phyloP scores from a whole-genome alignment of 2,888 invertebrate species.

The Pyralis farinalis region DNA sequence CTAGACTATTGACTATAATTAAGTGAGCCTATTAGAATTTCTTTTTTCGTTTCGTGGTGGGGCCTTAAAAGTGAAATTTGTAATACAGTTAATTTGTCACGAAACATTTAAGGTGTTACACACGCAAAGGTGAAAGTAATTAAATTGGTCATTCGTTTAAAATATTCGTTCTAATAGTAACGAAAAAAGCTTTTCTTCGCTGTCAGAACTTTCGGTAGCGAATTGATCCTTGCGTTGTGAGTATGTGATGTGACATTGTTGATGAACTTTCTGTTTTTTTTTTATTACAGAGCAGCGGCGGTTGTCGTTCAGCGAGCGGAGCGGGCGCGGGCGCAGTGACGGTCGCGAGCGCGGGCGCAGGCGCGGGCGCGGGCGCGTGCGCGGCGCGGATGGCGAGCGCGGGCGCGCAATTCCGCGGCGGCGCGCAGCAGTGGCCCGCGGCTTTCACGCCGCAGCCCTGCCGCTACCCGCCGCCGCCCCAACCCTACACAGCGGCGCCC shows the following conservation, averaged over 20 bases:
- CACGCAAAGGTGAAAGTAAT: too few species aligned
- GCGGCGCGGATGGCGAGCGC: constrained; percentile 79
- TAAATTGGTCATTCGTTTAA: too few species aligned
- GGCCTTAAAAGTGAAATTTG: too few species aligned
- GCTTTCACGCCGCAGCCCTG: constrained; percentile 75
- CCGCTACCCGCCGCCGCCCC: constrained; percentile 76
- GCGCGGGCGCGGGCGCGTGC: constrained; percentile 75
- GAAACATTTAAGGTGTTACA: too few species aligned
- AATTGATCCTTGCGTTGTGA: too few species aligned
- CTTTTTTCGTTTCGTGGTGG: too few species aligned
- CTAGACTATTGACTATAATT: too few species aligned
- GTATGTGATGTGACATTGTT: constrained; percentile 11
- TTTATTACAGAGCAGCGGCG: constrained; percentile 62
- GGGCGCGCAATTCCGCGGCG: constrained; percentile 75
- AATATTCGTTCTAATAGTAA: too few species aligned
- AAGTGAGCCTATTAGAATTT: too few species aligned
- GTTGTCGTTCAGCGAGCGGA: constrained; percentile 66
- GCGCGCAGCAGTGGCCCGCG: constrained; percentile 75
- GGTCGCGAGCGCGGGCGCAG: constrained; percentile 73
- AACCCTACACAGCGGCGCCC: constrained; percentile 65
- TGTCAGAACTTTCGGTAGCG: too few species aligned
- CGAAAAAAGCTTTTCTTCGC: too few species aligned
- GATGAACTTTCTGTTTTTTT: constrained; percentile 15
- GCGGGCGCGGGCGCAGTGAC: constrained; percentile 74
- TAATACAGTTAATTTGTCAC: too few species aligned